Conservation (phyloP, 2,113 vertebrate genomes). For the Picathartes gymnocephalus region DNA sequence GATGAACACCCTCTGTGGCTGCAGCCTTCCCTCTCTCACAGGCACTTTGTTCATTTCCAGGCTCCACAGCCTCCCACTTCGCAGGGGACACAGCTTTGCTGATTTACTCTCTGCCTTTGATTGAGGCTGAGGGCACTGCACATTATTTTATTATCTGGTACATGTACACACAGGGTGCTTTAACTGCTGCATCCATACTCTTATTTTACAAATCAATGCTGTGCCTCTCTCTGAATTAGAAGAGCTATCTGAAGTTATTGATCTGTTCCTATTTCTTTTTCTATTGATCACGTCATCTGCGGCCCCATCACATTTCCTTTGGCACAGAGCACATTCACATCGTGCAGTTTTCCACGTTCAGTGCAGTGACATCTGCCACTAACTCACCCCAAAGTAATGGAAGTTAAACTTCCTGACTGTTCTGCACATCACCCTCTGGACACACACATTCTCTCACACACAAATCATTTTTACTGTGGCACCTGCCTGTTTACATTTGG, state of each 20-base stretch:
- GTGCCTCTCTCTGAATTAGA: background rate
- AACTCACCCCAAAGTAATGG: background rate
- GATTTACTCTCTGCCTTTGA: slow-evolving; percentile 38
- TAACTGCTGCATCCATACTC: background rate
- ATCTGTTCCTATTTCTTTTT: slow-evolving; percentile 17
- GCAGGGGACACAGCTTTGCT: background rate
- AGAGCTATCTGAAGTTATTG: slow-evolving; percentile 10
- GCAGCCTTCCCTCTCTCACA: background rate
- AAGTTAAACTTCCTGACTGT: background rate
- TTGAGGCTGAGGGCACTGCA: background rate
- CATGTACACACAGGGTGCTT: background rate
- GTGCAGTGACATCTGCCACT: background rate
- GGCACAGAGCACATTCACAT: background rate
- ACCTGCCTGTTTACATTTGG: rapidly evolving
- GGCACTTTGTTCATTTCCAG: background rate
- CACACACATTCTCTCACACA: background rate
- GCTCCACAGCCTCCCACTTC: background rate
- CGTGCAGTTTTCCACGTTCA: background rate
- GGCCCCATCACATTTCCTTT: background rate
- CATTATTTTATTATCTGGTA: slow-evolving; percentile 31
- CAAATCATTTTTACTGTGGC: background rate
- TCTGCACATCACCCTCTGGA: background rate
- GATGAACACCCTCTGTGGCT: background rate
- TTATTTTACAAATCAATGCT: slow-evolving; percentile 34
- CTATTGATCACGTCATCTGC: background rate